phyloP scores from a whole-genome alignment of 2,888 invertebrate species.

The Cryptocheilus praepositus region DNA sequence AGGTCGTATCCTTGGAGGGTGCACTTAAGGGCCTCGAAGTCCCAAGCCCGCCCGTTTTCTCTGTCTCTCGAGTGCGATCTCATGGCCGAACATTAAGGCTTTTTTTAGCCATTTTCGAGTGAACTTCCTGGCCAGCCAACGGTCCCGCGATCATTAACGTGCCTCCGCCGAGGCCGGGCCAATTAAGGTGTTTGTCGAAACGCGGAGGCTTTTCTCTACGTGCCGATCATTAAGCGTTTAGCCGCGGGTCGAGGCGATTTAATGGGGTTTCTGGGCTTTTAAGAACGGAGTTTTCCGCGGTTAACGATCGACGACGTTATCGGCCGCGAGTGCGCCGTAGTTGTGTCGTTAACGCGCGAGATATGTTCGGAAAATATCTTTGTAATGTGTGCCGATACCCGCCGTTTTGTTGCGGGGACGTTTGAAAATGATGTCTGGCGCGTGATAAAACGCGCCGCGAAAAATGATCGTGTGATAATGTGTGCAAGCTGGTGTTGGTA shows the following conservation, averaged over 20 bases:
- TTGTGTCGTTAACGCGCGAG: neutral
- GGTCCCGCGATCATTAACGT: slow-evolving; percentile 46
- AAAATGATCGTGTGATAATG: too few relatives aligned
- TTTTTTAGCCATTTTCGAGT: too few relatives aligned
- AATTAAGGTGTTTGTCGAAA: slow-evolving; percentile 51
- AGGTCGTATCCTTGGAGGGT: slow-evolving; percentile 3
- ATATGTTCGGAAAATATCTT: neutral
- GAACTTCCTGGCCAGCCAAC: too few relatives aligned
- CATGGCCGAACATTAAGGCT: too few relatives aligned
- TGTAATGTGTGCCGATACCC: too few relatives aligned
- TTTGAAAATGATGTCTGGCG: too few relatives aligned
- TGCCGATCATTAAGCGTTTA: slow-evolving; percentile 37
- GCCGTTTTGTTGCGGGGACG: too few relatives aligned
- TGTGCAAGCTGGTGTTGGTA: too few relatives aligned
- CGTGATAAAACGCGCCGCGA: too few relatives aligned
- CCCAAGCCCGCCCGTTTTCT: neutral
- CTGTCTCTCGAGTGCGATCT: too few relatives aligned
- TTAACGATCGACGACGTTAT: neutral
- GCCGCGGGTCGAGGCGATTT: slow-evolving; percentile 31
- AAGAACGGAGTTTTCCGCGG: slow-evolving; percentile 4
- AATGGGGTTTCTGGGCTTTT: neutral
- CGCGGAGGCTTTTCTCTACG: slow-evolving; percentile 38
- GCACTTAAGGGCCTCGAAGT: slow-evolving; percentile 10
- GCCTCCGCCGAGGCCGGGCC: slow-evolving; percentile 26
- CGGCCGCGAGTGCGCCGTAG: neutral